Base-by-base conservation (phyloP, 2,113 vertebrate species). In the Elachura formosa region DNA sequence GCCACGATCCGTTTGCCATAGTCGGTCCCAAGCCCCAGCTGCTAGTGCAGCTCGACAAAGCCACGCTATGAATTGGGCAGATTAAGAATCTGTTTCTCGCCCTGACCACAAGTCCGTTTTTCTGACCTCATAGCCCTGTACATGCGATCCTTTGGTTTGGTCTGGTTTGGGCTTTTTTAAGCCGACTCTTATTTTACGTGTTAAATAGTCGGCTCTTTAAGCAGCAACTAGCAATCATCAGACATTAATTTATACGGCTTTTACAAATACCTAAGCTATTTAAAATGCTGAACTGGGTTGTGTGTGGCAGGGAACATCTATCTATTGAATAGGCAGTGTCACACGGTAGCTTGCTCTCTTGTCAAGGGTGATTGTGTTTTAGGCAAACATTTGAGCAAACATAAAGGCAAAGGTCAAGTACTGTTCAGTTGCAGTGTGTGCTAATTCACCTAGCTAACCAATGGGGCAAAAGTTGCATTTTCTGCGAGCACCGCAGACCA, bases 391-490 rank as follows among this genome's bases (percentile, higher is more conserved):
- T 98, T 98, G 98, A 98, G 98, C 98, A 98, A 98, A 98, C 98
- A 99, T 98, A 99, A 99, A 99, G 98, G 98, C 99, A 99, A 98
- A 99, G 99, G 99, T 99, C 99, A 99, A 99, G 99, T 99, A 98
- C 98, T 98, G 98, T 99, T 98, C 98, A 98, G 98, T 98, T 98
- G 98, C 98, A 99, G 98, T 99, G 98, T 98, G 98, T 98, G 98
- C 98, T 98, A 98, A 99, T 99, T 99, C 98, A 99, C 98, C 98
- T 98, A 98, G 98, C 90, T 98, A 99, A 98, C 98, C 98, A 98
- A 98, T 98, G 96, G 98, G 98, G 97, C 98, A 98, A 98, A 98
- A 98, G 98, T 98, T 97, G 97, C 96, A 89, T 98, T 97, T 98
- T 97, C 96, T 94, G 94, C 93, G 55, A 86, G 90, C 93, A 95